Conservation (phyloP, 2,888 invertebrate species). For the Aphidius colemani region DNA sequence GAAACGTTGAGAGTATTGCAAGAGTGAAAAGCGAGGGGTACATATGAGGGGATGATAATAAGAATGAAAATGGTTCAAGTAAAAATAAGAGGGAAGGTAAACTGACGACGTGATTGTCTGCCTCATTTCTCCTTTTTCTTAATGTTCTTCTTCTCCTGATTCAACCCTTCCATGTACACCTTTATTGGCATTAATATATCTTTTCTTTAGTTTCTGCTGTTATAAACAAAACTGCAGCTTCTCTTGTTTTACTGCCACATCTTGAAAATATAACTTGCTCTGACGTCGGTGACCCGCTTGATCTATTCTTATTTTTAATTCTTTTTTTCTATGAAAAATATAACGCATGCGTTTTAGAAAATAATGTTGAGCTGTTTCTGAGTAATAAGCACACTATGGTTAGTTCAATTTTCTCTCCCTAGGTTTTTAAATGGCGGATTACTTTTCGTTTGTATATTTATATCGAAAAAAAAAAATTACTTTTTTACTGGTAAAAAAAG, state of each 20-base stretch:
- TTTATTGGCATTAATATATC: too few relatives aligned
- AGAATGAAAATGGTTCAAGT: constrained; percentile 23
- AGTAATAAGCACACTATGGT: not conserved
- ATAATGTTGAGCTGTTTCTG: too few relatives aligned
- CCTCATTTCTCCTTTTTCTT: constrained; percentile 33
- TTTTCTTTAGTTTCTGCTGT: too few relatives aligned
- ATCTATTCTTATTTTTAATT: constrained; percentile 31
- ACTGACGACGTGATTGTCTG: constrained; percentile 46
- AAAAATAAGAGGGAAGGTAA: constrained; percentile 28
- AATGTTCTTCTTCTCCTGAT: constrained; percentile 26
- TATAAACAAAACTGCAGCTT: not conserved
- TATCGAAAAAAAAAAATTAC: not conserved
- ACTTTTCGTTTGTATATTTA: constrained; percentile 23
- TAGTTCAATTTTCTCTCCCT: constrained; percentile 3
- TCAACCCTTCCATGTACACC: not conserved
- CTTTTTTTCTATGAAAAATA: not conserved
- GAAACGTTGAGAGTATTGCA: constrained; percentile 21
- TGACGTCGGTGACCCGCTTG: constrained; percentile 48
- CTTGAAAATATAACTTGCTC: constrained; percentile 44
- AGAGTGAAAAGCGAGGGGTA: constrained; percentile 27
- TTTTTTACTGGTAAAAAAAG: not conserved
- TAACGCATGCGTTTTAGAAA: too few relatives aligned
- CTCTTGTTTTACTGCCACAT: constrained; percentile 40
- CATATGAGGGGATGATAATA: constrained; percentile 27
- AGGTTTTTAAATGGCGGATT: constrained; percentile 6